Percentiles rank a stretch among this genome's conserved stretches.
These are phyloP conservation scores for Python bivittatus DNA, from an alignment of 2,113 vertebrate species.

Conservation along the genomic window DNA sequence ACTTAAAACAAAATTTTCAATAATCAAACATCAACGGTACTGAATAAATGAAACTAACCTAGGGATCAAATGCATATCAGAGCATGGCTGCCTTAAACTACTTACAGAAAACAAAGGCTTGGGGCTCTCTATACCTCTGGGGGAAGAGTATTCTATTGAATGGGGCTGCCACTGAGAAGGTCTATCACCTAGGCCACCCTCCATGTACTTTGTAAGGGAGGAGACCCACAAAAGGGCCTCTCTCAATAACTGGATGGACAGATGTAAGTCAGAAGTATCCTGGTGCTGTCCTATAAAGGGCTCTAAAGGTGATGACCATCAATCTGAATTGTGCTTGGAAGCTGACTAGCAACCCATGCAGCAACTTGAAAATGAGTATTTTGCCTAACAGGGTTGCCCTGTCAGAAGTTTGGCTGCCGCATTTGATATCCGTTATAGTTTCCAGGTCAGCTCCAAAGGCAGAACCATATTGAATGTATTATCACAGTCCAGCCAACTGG, in stretches of 20 bases:
- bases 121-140: not conserved
- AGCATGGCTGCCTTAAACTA: not conserved
- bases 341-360: too few species aligned
- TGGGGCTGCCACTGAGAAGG: not conserved
- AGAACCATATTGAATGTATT: not conserved
- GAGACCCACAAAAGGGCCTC: too few species aligned
- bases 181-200: too few species aligned
- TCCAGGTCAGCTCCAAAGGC: not conserved
- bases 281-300: too few species aligned
- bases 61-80: not conserved
- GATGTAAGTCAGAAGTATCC: too few species aligned
- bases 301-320: too few species aligned
- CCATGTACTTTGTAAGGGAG: too few species aligned
- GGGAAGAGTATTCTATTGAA: not conserved
- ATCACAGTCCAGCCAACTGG: not conserved
- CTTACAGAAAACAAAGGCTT: not conserved
- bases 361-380: too few species aligned
- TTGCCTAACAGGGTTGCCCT: too few species aligned
- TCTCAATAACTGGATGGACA: too few species aligned
- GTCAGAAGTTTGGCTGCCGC: too few species aligned
- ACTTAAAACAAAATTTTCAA: not conserved
- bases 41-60: not conserved
- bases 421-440: not conserved
- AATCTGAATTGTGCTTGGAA: too few species aligned
- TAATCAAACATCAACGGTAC: not conserved